phyloP scores from a whole-genome alignment of 2,113 vertebrate species.

The Microtus richardsoni region DNA sequence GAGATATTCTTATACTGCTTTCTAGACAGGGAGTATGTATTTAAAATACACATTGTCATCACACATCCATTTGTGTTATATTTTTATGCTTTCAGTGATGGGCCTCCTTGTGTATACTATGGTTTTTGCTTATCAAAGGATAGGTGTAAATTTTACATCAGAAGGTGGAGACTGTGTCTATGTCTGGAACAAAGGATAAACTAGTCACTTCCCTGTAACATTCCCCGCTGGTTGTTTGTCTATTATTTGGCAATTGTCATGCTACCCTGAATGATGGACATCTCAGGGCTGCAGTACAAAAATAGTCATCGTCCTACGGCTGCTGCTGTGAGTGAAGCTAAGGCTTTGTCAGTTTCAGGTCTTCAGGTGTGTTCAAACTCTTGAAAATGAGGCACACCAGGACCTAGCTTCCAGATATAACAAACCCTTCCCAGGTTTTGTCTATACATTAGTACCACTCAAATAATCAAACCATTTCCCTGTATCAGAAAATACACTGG shows the following conservation, averaged over 20 bases:
- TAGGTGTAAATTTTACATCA: neutral
- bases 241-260: neutral
- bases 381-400: neutral
- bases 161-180: neutral
- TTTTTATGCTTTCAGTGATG: neutral
- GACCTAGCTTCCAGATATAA: neutral
- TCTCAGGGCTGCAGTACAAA: neutral
- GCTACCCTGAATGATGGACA: neutral
- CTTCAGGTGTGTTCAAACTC: neutral
- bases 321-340: neutral
- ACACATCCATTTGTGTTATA: neutral
- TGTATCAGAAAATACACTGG: neutral
- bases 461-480: neutral
- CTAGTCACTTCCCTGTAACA: neutral
- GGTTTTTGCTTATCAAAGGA: neutral
- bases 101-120: neutral
- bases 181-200: neutral
- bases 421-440: neutral
- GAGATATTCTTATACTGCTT: neutral
- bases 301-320: neutral
- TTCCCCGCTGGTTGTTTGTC: accelerated
- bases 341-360: neutral
- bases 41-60: neutral
- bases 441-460: neutral
- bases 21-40: neutral